Percentiles rank a stretch among this genome's conserved stretches.
phyloP scores from a whole-genome alignment of 2,888 invertebrate species.

The Podabrus alpinus region DNA sequence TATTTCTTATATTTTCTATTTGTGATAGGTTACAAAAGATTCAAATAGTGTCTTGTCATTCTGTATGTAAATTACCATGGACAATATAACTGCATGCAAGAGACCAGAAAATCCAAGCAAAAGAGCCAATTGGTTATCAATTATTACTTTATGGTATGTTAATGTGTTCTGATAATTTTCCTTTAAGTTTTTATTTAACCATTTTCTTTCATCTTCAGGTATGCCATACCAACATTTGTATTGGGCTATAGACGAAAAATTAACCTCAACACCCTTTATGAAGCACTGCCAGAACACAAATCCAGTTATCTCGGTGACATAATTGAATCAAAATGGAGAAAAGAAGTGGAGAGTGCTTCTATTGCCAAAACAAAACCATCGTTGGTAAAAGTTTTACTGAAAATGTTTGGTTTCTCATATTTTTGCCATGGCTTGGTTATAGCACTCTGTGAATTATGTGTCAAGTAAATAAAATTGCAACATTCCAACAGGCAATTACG shows the following conservation, averaged over 20 bases:
- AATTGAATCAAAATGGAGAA: conserved; percentile 49
- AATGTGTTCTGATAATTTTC: background rate
- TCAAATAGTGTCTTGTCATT: background rate
- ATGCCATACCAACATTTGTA: conserved; percentile 56
- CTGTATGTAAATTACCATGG: background rate
- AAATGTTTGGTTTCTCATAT: conserved; percentile 37
- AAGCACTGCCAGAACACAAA: conserved; percentile 53
- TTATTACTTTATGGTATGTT: background rate
- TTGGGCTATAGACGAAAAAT: conserved; percentile 56
- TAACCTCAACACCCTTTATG: conserved; percentile 55
- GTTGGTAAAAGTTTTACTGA: conserved; percentile 39
- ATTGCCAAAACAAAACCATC: conserved; percentile 35
- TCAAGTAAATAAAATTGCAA: background rate
- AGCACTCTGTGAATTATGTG: background rate
- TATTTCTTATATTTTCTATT: too few species aligned
- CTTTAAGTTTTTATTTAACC: background rate
- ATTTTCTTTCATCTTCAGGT: conserved; percentile 49
- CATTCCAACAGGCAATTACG: background rate
- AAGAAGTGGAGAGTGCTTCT: conserved; percentile 29
- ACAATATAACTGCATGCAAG: background rate
- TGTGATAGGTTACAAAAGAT: too few species aligned
- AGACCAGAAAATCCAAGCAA: background rate
- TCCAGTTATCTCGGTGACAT: conserved; percentile 53
- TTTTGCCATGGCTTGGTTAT: background rate
- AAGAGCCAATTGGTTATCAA: background rate